phyloP scores from a whole-genome alignment of 2,888 invertebrate genomes.

The Acanthococcus lagerstroemiae region DNA sequence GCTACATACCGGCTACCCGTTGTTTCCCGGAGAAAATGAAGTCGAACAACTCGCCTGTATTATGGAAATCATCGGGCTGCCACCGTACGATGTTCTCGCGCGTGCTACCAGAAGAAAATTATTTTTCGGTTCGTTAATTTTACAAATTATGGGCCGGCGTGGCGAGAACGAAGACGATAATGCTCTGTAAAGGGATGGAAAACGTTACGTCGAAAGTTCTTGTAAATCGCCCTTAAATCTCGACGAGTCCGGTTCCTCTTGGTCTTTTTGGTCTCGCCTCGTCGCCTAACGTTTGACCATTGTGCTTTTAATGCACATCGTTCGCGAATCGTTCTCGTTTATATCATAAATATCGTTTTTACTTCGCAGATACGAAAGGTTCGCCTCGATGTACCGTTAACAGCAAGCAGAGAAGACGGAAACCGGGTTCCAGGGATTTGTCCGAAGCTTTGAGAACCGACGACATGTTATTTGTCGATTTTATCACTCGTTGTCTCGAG shows the following conservation, averaged over 20 bases:
- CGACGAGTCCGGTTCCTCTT: no score
- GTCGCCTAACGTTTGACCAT: constrained; percentile 43
- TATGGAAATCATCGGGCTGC: constrained; percentile 88
- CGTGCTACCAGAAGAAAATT: constrained; percentile 74
- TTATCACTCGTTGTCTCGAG: constrained; percentile 82
- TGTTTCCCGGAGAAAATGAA: constrained; percentile 95
- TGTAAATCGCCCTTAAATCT: no score
- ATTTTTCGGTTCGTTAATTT: no score
- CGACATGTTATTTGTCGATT: constrained; percentile 81
- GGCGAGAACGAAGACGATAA: no score
- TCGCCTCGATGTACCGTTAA: constrained; percentile 84
- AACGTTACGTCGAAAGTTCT: no score
- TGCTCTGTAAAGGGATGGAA: no score
- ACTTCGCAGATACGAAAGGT: constrained; percentile 73
- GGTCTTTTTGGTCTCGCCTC: no score
- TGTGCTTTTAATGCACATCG: background rate
- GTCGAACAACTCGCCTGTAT: constrained; percentile 93
- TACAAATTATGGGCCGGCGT: no score
- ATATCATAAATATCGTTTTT: no score
- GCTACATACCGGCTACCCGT: constrained; percentile 86
- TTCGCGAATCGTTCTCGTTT: constrained; percentile 8
- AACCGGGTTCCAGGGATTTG: constrained; percentile 74
- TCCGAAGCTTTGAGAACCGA: constrained; percentile 71
- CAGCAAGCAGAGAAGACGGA: constrained; percentile 82
- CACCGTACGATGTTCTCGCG: constrained; percentile 75